A percentile compares a stretch with the other conserved stretches of the same genome.
Conservation (phyloP, 2,888 invertebrate genomes). For the Mamestra brassicae region DNA sequence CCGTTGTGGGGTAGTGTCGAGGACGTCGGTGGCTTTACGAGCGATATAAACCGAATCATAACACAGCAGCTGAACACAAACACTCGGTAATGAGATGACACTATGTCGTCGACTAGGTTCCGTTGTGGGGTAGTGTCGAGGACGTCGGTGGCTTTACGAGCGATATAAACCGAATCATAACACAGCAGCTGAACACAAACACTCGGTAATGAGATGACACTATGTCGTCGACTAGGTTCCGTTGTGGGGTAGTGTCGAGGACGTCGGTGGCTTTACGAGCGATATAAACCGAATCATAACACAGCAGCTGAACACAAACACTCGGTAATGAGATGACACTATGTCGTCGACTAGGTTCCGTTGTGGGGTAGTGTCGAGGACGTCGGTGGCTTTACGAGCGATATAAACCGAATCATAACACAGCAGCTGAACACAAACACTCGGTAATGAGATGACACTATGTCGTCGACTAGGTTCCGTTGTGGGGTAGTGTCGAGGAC, state of each 20-base stretch:
- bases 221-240: conserved; percentile 38
- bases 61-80: conserved; percentile 47
- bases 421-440: conserved; percentile 37
- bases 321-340: conserved; percentile 41
- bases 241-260: conserved; percentile 18
- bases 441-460: conserved; percentile 41
- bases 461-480: conserved; percentile 39
- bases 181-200: conserved; percentile 44
- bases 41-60: conserved; percentile 54
- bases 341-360: conserved; percentile 38
- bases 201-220: conserved; percentile 41
- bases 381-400: conserved; percentile 43
- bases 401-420: conserved; percentile 58
- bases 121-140: conserved; percentile 20
- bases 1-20: conserved; percentile 18
- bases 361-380: conserved; percentile 19
- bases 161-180: conserved; percentile 55
- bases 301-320: conserved; percentile 43
- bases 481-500: conserved; percentile 16
- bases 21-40: conserved; percentile 41
- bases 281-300: conserved; percentile 56
- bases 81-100: conserved; percentile 41
- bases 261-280: conserved; percentile 42
- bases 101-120: conserved; percentile 38
- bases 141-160: conserved; percentile 42